phyloP scores from a whole-genome alignment of 2,113 vertebrate genomes.

The Phalacrocorax brasilianus region DNA sequence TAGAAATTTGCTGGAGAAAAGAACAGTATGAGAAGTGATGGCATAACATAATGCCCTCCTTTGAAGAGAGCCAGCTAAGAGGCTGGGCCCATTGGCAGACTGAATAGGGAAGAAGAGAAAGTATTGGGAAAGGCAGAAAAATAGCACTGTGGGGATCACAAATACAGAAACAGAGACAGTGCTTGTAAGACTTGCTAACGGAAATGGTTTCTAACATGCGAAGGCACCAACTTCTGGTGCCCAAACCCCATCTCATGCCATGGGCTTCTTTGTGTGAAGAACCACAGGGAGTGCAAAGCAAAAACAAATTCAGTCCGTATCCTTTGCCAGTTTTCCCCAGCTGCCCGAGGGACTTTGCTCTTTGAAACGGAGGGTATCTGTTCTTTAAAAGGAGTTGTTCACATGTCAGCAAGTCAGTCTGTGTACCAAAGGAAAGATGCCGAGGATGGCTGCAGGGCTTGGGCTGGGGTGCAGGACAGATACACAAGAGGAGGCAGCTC shows the following conservation, averaged over 20 bases:
- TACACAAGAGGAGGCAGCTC: background rate
- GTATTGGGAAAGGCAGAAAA: conserved; percentile 50
- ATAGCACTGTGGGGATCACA: conserved; percentile 20
- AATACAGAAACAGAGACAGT: background rate
- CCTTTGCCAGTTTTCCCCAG: background rate
- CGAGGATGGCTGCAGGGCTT: background rate
- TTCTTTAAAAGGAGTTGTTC: conserved; percentile 43
- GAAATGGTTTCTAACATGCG: conserved; percentile 25
- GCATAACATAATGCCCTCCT: background rate
- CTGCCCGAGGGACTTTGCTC: conserved; percentile 2
- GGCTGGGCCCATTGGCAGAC: background rate
- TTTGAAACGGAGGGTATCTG: conserved; percentile 30
- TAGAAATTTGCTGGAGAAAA: conserved; percentile 28
- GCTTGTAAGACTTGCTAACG: background rate
- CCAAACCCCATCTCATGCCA: background rate
- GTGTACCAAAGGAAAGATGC: background rate
- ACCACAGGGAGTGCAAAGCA: background rate
- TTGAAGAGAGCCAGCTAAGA: background rate
- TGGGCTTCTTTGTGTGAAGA: background rate
- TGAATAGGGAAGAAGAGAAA: conserved; percentile 32
- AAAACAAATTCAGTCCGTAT: background rate
- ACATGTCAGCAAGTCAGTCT: conserved; percentile 34
- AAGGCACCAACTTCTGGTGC: background rate
- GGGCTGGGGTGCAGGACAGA: background rate
- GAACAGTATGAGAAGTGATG: background rate